phyloP scores from a whole-genome alignment of 2,888 invertebrate genomes.

The Sarcophaga carnaria region DNA sequence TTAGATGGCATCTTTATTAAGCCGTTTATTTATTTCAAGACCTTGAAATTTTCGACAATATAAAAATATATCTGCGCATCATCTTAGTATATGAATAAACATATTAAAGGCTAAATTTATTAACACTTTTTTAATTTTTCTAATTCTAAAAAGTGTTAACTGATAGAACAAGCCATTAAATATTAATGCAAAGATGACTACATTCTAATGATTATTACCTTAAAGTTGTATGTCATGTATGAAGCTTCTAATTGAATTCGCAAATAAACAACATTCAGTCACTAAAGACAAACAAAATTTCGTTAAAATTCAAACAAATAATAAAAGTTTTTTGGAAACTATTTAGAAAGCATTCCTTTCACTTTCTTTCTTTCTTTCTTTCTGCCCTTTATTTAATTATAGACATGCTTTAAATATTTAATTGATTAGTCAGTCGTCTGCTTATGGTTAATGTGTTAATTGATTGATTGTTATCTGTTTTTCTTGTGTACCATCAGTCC shows the following conservation, averaged over 20 bases:
- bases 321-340: not conserved
- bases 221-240: conserved; percentile 10
- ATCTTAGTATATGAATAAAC: not conserved
- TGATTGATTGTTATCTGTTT: conserved; percentile 7
- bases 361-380: not conserved
- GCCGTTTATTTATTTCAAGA: conserved; percentile 9
- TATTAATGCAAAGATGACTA: not conserved
- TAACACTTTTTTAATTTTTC: conserved; percentile 41
- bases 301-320: not conserved
- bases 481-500: not conserved
- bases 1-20: conserved; percentile 21
- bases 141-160: conserved; percentile 12
- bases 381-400: not conserved
- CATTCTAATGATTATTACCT: conserved; percentile 3
- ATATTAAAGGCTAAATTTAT: conserved; percentile 19
- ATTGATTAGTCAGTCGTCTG: not conserved
- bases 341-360: no score
- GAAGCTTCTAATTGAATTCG: conserved; percentile 23
- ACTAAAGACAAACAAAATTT: not conserved
- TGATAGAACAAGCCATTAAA: conserved; percentile 6
- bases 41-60: conserved; percentile 44
- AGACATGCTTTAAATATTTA: conserved; percentile 4
- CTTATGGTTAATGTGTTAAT: conserved; percentile 42
- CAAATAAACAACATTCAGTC: not conserved
- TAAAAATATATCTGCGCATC: not conserved